phyloP scores from a whole-genome alignment of 2,888 invertebrate species.

The Euphydryas editha region DNA sequence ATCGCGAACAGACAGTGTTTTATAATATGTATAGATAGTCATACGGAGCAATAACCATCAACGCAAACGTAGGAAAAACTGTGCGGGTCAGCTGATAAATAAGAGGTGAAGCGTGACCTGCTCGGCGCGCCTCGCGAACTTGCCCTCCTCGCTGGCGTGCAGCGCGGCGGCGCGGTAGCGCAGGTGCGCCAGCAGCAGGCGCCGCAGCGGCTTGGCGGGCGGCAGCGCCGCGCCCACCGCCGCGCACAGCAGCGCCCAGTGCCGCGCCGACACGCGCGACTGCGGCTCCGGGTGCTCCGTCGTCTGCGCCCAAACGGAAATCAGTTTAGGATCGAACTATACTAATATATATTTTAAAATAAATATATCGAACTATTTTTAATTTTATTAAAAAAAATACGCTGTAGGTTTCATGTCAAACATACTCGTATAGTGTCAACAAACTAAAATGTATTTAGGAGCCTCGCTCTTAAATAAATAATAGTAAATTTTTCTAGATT shows the following conservation, averaged over 20 bases:
- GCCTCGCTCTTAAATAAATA: no score
- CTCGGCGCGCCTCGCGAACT: slow-evolving; percentile 96
- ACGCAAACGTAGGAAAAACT: no score
- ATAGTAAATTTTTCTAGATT: no score
- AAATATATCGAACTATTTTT: no score
- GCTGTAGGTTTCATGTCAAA: no score
- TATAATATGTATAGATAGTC: no score
- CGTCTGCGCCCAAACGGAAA: slow-evolving; percentile 78
- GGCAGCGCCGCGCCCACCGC: slow-evolving; percentile 89
- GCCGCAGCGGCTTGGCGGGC: slow-evolving; percentile 92
- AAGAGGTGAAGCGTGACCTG: slow-evolving; percentile 81
- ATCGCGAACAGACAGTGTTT: no score
- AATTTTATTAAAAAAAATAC: no score
- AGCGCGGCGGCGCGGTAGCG: slow-evolving; percentile 94
- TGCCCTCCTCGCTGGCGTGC: slow-evolving; percentile 94
- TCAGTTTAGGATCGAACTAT: not conserved
- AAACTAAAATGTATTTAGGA: no score
- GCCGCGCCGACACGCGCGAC: slow-evolving; percentile 92
- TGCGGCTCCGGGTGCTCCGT: slow-evolving; percentile 96
- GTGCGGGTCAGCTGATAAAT: no score
- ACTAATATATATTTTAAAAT: not conserved
- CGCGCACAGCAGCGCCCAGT: slow-evolving; percentile 93
- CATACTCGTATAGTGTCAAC: no score
- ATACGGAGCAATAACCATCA: no score
- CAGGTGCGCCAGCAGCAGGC: slow-evolving; percentile 94